Percentiles rank a stretch among this genome's conserved stretches.
Evolutionary conservation across 2,797 vertebrate genomes (phyloP).

Genomic region (Leptoclinus maculatus): DNA sequence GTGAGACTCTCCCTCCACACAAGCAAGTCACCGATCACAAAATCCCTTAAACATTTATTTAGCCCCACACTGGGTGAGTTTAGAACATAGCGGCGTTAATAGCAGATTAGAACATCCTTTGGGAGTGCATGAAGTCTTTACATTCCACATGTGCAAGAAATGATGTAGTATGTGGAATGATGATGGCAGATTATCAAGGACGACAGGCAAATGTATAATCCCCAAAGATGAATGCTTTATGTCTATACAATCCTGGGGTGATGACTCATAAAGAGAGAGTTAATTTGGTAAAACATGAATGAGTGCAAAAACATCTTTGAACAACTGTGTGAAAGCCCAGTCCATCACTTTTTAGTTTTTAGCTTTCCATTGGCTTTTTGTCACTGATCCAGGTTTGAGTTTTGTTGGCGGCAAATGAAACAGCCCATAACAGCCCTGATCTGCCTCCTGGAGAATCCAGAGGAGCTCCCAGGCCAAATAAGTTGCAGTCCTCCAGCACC

Average conservation of each 20-base stretch:
- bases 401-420: not conserved
- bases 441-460: not conserved
- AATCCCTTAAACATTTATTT: conserved; percentile 5
- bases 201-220: not conserved
- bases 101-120: not conserved
- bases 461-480: not conserved
- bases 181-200: not conserved
- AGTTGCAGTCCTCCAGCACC: not conserved
- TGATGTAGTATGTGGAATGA: conserved; percentile 3
- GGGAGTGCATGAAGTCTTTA: not conserved
- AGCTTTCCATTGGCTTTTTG: not conserved
- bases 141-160: conserved; percentile 19
- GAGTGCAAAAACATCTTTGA: not conserved
- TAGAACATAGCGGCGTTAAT: not conserved
- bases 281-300: not conserved
- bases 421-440: not conserved
- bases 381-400: not conserved
- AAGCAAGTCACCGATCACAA: conserved; percentile 16
- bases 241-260: not conserved
- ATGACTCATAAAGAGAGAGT: not conserved
- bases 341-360: not conserved
- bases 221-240: not conserved
- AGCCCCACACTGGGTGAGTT: conserved; percentile 2
- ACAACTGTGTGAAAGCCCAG: not conserved
- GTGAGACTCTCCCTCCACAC: conserved; percentile 13